Evolutionary conservation across 2,888 invertebrate species (phyloP).

Genomic region (Scrobipalpa costella): DNA sequence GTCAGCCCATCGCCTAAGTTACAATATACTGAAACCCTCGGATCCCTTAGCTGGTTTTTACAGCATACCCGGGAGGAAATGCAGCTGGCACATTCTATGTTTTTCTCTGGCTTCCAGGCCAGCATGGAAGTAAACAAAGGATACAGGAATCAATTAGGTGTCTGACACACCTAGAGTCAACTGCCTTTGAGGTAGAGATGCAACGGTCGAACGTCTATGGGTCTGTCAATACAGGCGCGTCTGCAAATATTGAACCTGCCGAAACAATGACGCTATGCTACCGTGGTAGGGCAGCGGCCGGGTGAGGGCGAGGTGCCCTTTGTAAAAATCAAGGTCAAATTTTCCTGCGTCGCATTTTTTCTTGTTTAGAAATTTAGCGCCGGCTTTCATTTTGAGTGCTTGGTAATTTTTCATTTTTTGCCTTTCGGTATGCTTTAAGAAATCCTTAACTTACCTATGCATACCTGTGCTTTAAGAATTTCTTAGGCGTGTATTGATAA

Average conservation of each 20-base stretch:
- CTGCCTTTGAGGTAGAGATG: background rate
- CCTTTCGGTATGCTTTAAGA: too few species aligned
- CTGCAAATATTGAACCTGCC: background rate
- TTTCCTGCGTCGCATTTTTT: background rate
- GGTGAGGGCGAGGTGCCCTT: slow-evolving; percentile 5
- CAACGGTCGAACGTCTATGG: background rate
- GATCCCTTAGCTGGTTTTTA: too few species aligned
- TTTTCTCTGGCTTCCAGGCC: too few species aligned
- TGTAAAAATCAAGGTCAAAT: background rate
- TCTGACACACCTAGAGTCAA: slow-evolving; percentile 2
- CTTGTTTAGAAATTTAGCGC: background rate
- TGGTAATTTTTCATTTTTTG: too few species aligned
- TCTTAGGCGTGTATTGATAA: too few species aligned
- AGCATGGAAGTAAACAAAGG: too few species aligned
- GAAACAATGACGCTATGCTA: slow-evolving; percentile 1
- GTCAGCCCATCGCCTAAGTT: too few species aligned
- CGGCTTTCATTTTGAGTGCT: background rate
- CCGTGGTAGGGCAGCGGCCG: background rate
- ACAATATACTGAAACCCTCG: too few species aligned
- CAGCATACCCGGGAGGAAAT: too few species aligned
- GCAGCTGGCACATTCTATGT: too few species aligned
- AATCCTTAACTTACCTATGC: too few species aligned
- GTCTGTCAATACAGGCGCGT: background rate
- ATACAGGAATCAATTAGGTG: slow-evolving; percentile 1
- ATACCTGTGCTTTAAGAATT: too few species aligned